Conservation (phyloP, 2,113 vertebrate species). For the Grantiella picta region DNA sequence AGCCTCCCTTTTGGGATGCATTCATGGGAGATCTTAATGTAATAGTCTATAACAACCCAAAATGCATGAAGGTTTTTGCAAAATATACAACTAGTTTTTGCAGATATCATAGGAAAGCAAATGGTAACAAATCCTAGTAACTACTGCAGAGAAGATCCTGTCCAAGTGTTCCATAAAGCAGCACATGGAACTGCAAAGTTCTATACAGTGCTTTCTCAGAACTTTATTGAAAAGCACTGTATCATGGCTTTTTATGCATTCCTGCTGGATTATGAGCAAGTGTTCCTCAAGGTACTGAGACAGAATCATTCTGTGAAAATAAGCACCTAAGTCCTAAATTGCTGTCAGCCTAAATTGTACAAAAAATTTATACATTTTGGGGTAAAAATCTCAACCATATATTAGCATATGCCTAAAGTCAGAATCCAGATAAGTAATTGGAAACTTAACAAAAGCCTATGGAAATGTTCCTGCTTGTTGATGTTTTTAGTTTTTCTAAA, state of each 20-base stretch:
- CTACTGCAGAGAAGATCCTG: background rate
- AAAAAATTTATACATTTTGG: background rate
- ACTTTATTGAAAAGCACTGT: background rate
- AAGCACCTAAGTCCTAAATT: background rate
- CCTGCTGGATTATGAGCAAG: background rate
- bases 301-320: background rate
- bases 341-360: background rate
- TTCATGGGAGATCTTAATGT: background rate
- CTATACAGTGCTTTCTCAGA: background rate
- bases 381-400: background rate
- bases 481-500: background rate
- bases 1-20: background rate
- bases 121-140: background rate
- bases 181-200: background rate
- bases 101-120: background rate
- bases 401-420: background rate
- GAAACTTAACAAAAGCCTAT: background rate
- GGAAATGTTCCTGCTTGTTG: background rate
- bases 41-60: background rate
- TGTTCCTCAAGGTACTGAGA: background rate
- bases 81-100: background rate
- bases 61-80: background rate
- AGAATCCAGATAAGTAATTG: background rate
- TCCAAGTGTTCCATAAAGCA: background rate
- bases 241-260: background rate